Conservation (phyloP, 2,797 vertebrate genomes). For the Choloepus didactylus region DNA sequence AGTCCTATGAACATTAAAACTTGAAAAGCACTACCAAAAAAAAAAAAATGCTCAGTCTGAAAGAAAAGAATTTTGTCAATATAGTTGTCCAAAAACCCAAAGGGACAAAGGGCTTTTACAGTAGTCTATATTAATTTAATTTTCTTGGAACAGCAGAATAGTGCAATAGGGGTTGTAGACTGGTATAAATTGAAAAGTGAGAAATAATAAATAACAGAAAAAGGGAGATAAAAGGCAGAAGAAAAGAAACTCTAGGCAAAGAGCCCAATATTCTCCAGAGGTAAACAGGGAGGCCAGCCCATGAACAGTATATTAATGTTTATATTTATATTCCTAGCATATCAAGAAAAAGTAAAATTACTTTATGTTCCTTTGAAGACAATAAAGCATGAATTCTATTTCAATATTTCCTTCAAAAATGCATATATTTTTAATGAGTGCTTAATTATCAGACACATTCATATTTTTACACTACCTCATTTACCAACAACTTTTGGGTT, state of each 20-base stretch:
- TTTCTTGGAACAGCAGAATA: neutral
- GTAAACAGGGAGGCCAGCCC: neutral
- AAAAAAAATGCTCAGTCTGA: neutral
- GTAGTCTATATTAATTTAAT: slow-evolving; percentile 11
- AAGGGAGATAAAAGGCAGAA: neutral
- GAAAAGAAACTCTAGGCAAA: neutral
- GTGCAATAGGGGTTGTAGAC: neutral
- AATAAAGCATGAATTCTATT: neutral
- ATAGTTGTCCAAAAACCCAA: neutral
- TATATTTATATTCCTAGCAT: neutral
- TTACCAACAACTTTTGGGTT: neutral
- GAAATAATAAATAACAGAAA: neutral
- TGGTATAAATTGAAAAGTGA: neutral
- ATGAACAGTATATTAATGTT: neutral
- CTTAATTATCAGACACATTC: neutral
- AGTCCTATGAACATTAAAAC: slow-evolving; percentile 9
- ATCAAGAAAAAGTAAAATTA: neutral
- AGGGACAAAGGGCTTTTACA: neutral
- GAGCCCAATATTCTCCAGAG: neutral
- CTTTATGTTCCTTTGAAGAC: neutral
- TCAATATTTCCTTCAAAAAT: slow-evolving; percentile 1
- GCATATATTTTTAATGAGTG: neutral
- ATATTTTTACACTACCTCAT: neutral
- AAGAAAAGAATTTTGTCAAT: slow-evolving; percentile 38
- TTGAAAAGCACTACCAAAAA: slow-evolving; percentile 4